Evolutionary conservation across 2,113 vertebrate genomes (phyloP).

Genomic region (Enhydra lutris): DNA sequence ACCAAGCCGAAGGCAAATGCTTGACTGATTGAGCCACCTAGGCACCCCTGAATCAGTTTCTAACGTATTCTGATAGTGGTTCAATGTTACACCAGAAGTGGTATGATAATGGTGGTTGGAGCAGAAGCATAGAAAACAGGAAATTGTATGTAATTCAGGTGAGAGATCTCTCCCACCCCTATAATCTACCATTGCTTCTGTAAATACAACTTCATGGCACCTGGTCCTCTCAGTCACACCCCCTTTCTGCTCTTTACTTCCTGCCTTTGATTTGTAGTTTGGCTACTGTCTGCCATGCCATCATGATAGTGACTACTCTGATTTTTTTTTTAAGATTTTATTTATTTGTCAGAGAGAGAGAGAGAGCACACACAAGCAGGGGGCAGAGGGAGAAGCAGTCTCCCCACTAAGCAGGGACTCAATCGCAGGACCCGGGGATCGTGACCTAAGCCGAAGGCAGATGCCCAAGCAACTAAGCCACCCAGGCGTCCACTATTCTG

Average conservation of each 20-base stretch:
- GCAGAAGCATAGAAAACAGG: neutral
- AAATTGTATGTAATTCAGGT: neutral
- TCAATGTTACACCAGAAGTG: neutral
- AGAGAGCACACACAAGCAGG: no score
- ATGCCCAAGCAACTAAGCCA: no score
- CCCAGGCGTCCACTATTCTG: neutral
- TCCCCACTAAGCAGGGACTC: no score
- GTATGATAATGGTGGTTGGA: neutral
- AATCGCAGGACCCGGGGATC: no score
- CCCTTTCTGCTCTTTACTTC: neutral
- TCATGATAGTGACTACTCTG: neutral
- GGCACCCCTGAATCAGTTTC: neutral
- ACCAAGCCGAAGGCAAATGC: neutral
- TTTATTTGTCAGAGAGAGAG: no score
- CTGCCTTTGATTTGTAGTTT: neutral
- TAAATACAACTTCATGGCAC: neutral
- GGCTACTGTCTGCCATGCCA: neutral
- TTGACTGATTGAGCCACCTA: neutral
- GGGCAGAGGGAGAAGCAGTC: no score
- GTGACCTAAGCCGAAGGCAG: no score
- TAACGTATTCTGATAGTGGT: neutral
- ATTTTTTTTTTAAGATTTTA: neutral
- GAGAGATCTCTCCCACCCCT: neutral
- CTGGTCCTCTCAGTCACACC: neutral
- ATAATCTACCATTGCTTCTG: neutral